Percentiles rank a stretch among this genome's conserved stretches.
These are phyloP conservation scores for Cochlearius cochlearius DNA, from an alignment of 2,113 vertebrate genomes.

Conservation along the genomic window DNA sequence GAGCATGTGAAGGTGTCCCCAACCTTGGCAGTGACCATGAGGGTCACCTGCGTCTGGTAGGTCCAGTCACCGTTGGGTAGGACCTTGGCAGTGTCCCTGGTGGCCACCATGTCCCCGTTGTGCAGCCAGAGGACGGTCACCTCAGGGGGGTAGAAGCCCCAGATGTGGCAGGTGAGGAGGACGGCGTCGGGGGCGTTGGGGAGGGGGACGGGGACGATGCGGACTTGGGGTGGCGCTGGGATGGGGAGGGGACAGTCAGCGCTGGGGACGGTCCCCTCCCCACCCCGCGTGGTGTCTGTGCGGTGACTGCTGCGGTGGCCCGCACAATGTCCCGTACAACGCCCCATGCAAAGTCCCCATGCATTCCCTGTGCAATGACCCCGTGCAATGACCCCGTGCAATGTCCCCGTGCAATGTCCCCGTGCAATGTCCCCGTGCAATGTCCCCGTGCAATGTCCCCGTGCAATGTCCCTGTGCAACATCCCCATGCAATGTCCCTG, in stretches of 20 bases:
- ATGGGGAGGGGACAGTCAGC: background rate
- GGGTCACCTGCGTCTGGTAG: conserved; percentile 53
- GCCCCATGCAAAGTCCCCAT: no score
- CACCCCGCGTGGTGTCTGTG: background rate
- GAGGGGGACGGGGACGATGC: conserved; percentile 7
- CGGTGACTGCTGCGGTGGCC: background rate
- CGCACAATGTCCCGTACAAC: no score
- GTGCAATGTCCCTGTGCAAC: no score
- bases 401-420: background rate
- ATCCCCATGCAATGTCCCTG: background rate
- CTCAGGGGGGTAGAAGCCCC: conserved; percentile 55
- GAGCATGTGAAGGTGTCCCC: conserved; percentile 62
- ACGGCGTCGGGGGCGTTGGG: background rate
- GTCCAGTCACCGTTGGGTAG: conserved; percentile 68
- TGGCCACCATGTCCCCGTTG: background rate
- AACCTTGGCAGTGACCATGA: background rate
- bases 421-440: no score
- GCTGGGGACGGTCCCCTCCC: background rate
- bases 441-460: background rate
- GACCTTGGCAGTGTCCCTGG: background rate
- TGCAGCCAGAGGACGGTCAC: conserved; percentile 59
- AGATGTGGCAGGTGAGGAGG: conserved; percentile 61
- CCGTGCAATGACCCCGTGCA: no score
- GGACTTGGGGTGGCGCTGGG: background rate
- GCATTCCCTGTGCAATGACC: background rate